Evolutionary conservation across 2,113 vertebrate genomes (phyloP).

Genomic region (Erythrocercus mccallii): DNA sequence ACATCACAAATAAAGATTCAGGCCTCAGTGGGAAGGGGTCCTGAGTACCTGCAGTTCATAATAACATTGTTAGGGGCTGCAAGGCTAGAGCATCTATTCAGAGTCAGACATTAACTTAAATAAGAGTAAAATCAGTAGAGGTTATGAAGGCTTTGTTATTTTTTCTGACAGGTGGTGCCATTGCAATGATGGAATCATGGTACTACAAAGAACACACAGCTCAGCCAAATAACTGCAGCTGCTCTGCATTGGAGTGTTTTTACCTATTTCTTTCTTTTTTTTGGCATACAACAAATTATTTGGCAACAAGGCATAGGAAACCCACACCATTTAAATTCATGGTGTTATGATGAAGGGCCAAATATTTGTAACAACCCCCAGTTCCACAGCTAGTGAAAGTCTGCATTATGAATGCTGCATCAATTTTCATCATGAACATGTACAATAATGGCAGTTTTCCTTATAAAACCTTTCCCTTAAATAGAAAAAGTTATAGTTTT

Average conservation of each 20-base stretch:
- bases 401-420: neutral
- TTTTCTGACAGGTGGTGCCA: neutral
- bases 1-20: neutral
- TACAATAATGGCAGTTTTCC: neutral
- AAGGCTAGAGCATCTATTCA: neutral
- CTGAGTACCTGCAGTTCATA: neutral
- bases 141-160: neutral
- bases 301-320: neutral
- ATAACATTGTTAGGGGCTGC: neutral
- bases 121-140: neutral
- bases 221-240: neutral
- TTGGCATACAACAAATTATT: neutral
- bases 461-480: neutral
- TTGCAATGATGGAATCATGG: neutral
- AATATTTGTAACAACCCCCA: neutral
- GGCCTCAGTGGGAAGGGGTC: neutral
- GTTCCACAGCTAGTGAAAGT: neutral
- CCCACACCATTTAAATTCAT: neutral
- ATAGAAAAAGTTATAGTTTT: neutral
- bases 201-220: neutral
- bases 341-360: neutral
- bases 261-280: neutral
- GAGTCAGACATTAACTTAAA: neutral
- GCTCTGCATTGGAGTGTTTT: neutral
- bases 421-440: neutral